phyloP scores from a whole-genome alignment of 2,888 invertebrate species.

The Tiliacea citrago region DNA sequence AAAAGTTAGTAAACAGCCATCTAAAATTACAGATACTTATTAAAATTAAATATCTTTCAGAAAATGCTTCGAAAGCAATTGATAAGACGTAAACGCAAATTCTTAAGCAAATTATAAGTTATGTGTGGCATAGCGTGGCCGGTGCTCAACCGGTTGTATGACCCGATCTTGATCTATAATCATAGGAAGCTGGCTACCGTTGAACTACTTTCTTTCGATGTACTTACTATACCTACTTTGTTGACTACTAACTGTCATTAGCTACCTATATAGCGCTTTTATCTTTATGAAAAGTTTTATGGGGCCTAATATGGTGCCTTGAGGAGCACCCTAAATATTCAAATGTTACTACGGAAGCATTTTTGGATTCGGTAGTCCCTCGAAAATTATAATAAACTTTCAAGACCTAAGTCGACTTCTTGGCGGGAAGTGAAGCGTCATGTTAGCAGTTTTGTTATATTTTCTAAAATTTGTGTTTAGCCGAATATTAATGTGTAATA shows the following conservation, averaged over 20 bases:
- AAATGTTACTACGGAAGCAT: background rate
- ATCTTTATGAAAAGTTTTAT: background rate
- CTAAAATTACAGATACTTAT: conserved; percentile 1
- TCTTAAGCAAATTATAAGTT: conserved; percentile 65
- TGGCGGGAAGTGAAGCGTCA: no score
- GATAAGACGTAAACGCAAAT: conserved; percentile 57
- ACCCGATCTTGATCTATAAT: conserved; percentile 77
- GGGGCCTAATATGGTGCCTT: conserved; percentile 9
- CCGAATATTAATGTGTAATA: no score
- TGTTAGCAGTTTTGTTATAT: no score
- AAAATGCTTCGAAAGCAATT: conserved; percentile 19
- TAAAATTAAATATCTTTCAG: background rate
- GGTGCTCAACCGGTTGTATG: conserved; percentile 71
- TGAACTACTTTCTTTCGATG: conserved; percentile 76
- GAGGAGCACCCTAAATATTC: background rate
- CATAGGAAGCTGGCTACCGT: conserved; percentile 77
- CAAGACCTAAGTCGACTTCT: no score
- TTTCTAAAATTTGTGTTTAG: no score
- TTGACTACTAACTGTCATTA: conserved; percentile 47
- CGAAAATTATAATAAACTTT: background rate
- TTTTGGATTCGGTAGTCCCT: background rate
- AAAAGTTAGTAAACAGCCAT: background rate
- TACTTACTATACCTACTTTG: conserved; percentile 44
- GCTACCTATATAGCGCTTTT: conserved; percentile 12
- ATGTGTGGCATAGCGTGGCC: conserved; percentile 52